Percentiles rank a stretch among this genome's conserved stretches.
Evolutionary conservation across 2,797 vertebrate species (phyloP).

Genomic region (Numenius phaeopus): DNA sequence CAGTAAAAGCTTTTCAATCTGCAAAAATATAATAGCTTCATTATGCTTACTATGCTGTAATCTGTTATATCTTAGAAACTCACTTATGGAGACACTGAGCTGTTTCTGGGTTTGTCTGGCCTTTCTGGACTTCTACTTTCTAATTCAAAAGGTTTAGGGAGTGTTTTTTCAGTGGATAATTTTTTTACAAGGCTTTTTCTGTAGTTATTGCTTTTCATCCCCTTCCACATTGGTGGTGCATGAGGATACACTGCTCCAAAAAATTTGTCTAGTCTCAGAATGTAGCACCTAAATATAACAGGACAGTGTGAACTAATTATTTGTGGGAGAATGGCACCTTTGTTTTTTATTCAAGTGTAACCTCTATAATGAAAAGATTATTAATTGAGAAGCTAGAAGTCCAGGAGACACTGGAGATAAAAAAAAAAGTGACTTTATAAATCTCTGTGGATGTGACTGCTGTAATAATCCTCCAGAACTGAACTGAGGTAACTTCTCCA

Average conservation of each 20-base stretch:
- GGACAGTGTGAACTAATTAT: background rate
- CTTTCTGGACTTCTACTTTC: background rate
- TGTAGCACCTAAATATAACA: background rate
- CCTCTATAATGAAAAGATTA: slow-evolving; percentile 36
- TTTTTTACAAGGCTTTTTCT: background rate
- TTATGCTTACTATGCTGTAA: background rate
- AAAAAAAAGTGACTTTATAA: slow-evolving; percentile 53
- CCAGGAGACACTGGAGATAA: slow-evolving; percentile 10
- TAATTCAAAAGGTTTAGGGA: background rate
- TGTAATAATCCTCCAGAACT: slow-evolving; percentile 4
- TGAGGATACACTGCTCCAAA: background rate
- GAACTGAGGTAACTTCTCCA: background rate
- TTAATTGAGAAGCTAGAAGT: slow-evolving; percentile 37
- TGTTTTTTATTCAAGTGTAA: slow-evolving; percentile 19
- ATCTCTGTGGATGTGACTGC: slow-evolving; percentile 31
- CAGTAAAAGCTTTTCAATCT: background rate
- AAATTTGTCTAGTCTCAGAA: background rate
- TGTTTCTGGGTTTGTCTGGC: background rate
- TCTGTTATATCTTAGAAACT: background rate
- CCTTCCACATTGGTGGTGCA: background rate
- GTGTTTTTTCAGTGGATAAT: background rate
- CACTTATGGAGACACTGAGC: background rate
- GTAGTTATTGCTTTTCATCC: background rate
- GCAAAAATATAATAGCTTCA: background rate
- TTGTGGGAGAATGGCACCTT: background rate